Percentiles rank a stretch among this genome's conserved stretches.
These are phyloP conservation scores for Siniperca scherzeri DNA, from an alignment of 2,797 vertebrate species.

Conservation along the genomic window DNA sequence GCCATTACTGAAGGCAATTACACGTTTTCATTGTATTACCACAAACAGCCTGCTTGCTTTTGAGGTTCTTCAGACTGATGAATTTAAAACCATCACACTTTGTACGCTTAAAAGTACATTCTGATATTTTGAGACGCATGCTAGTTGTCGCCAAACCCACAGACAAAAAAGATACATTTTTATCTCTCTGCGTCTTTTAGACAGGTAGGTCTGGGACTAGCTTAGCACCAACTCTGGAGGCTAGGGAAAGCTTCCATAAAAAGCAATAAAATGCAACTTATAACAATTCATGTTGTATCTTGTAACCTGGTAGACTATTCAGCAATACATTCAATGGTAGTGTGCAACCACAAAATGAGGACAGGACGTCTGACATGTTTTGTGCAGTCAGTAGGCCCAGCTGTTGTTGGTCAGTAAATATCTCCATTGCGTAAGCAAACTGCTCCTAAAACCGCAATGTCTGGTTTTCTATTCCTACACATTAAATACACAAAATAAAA, in stretches of 20 bases:
- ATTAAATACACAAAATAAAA: slow-evolving; percentile 57
- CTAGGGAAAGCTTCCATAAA: not conserved
- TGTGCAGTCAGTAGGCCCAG: slow-evolving; percentile 40
- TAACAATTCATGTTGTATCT: not conserved
- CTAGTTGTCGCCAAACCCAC: not conserved
- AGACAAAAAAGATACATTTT: not conserved
- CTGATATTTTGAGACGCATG: not conserved
- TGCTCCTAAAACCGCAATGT: slow-evolving; percentile 61
- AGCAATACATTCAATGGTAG: not conserved
- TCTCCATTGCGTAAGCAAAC: slow-evolving; percentile 56
- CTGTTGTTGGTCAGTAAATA: slow-evolving; percentile 63
- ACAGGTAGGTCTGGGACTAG: not conserved
- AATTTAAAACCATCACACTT: slow-evolving; percentile 15
- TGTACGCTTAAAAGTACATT: slow-evolving; percentile 1
- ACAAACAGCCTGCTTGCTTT: slow-evolving; percentile 36
- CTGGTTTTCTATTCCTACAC: slow-evolving; percentile 62
- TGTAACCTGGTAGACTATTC: slow-evolving; percentile 22
- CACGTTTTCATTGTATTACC: slow-evolving; percentile 58
- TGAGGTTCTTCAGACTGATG: slow-evolving; percentile 16
- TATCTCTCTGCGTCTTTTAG: not conserved
- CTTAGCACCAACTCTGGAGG: not conserved
- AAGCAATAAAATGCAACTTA: slow-evolving; percentile 3
- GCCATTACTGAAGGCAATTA: slow-evolving; percentile 57
- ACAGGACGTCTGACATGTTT: slow-evolving; percentile 40
- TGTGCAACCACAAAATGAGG: slow-evolving; percentile 37